These are phyloP conservation scores for Idaea dimidiata DNA, from an alignment of 2,888 invertebrate genomes.

Conservation along the genomic window DNA sequence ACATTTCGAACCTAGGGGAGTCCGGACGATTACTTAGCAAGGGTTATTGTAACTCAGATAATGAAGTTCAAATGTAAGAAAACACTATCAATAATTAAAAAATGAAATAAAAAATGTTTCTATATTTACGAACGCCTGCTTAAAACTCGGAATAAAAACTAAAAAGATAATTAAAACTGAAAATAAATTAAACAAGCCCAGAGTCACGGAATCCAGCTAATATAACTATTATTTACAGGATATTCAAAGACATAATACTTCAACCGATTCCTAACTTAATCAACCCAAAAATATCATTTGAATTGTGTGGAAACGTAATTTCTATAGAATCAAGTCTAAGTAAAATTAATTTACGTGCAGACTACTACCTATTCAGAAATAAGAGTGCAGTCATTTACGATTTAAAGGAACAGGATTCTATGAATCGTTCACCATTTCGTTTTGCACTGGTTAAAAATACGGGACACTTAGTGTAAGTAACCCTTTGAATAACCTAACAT, in stretches of 20 bases:
- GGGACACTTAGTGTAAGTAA: constrained; percentile 56
- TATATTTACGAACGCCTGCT: too few species aligned
- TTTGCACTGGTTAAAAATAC: constrained; percentile 44
- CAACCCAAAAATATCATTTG: constrained; percentile 41
- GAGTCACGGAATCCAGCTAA: too few species aligned
- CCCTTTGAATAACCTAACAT: neutral
- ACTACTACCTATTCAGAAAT: constrained; percentile 51
- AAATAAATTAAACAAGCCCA: too few species aligned
- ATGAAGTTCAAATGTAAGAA: constrained; percentile 56
- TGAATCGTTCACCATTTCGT: constrained; percentile 51
- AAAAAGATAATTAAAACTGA: neutral
- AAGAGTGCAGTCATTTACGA: constrained; percentile 37
- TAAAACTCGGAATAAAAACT: too few species aligned
- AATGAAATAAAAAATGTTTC: too few species aligned
- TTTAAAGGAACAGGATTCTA: constrained; percentile 26
- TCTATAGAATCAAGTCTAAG: constrained; percentile 41
- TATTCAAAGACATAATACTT: constrained; percentile 42
- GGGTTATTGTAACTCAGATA: constrained; percentile 51
- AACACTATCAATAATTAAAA: neutral
- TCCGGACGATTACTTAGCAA: constrained; percentile 33
- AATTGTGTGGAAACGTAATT: constrained; percentile 46
- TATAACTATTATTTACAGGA: constrained; percentile 34
- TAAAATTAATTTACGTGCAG: constrained; percentile 48
- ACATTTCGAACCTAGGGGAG: constrained; percentile 40
- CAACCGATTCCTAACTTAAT: constrained; percentile 39